Base-by-base conservation (phyloP, 2,797 vertebrate genomes). In the Pipistrellus kuhlii region DNA sequence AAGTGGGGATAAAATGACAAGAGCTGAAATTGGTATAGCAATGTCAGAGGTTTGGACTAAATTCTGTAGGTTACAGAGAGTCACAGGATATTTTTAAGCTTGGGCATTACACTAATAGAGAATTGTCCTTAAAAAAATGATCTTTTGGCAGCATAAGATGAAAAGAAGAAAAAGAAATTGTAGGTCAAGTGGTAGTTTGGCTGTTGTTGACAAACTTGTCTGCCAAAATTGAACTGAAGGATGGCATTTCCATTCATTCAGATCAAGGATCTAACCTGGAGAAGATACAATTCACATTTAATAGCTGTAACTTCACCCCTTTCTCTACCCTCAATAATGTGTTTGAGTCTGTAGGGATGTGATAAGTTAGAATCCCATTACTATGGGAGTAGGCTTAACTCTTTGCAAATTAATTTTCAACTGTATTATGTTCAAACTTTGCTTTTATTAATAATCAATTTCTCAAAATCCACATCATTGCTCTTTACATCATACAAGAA, bases 141-240 rank as follows among this genome's bases (percentile, higher is more conserved):
- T 71, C 9, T 62, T 89, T 27, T 76, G 41, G 20, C 80, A 85
- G 27, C 17, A 66, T 57, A 77, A 64, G 25, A 35, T 90, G 30
- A 96, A 72, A 72, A 90, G 14, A 64, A 48, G 23, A 69, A 93
- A 62, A 93, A 27, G 8, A 94, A 82, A 69, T 72, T 73, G 35
- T 41, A 87, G 23, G 21, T 17, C 69, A 73, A 87, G 23, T 38
- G 35, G 11, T 81, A 80, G 48, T 51, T 93, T 95, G 57, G 2
- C 23, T 87, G 14, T 44, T 57, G 17, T 85, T 57, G 17, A 77
- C 62, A 84, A 87, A 76, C 6, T 51, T 86, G 75, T 92, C 69
- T 94, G 66, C 14, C n/a, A 90, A 73, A 93, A 71, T 25, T 11
- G 41, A 81, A 46, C 46, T 72, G 59, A 83, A 73, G 38, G 41